Evolutionary conservation across 2,797 vertebrate genomes (phyloP).

Genomic region (Scolopax rusticola): DNA sequence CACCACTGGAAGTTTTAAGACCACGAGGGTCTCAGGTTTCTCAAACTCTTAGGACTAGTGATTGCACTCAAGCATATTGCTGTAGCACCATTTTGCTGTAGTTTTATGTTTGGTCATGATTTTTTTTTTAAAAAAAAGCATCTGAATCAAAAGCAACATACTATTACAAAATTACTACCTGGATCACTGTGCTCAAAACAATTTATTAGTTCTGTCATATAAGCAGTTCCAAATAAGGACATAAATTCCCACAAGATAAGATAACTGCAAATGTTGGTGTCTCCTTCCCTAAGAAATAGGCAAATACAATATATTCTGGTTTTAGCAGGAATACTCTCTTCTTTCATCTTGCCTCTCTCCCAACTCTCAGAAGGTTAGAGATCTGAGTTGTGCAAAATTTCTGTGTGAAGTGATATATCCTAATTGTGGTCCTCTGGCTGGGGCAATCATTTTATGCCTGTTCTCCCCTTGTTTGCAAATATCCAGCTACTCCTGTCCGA

Average conservation of each 20-base stretch:
- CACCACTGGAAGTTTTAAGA: neutral
- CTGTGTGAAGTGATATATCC: neutral
- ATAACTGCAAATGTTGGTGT: neutral
- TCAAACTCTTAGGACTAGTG: neutral
- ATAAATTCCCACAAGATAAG: neutral
- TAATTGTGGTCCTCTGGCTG: neutral
- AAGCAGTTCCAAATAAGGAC: conserved; percentile 18
- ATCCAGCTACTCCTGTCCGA: neutral
- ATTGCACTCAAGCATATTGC: neutral
- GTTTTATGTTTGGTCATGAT: neutral
- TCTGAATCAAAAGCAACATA: neutral
- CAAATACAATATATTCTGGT: neutral
- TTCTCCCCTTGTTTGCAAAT: neutral
- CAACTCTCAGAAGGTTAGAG: neutral
- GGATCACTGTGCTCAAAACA: conserved; percentile 3
- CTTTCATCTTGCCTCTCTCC: neutral
- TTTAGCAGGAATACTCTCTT: neutral
- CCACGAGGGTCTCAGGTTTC: neutral
- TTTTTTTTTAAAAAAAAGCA: neutral
- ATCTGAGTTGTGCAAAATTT: neutral
- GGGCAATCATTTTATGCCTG: neutral
- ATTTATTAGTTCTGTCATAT: conserved; percentile 30
- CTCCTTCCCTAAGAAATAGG: neutral
- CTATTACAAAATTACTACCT: conserved; percentile 10
- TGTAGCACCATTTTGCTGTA: neutral